Evolutionary conservation across 2,797 vertebrate genomes (phyloP), one percentile per base, ranked within the genome.

Genomic region (Ispidina lecontei): DNA sequence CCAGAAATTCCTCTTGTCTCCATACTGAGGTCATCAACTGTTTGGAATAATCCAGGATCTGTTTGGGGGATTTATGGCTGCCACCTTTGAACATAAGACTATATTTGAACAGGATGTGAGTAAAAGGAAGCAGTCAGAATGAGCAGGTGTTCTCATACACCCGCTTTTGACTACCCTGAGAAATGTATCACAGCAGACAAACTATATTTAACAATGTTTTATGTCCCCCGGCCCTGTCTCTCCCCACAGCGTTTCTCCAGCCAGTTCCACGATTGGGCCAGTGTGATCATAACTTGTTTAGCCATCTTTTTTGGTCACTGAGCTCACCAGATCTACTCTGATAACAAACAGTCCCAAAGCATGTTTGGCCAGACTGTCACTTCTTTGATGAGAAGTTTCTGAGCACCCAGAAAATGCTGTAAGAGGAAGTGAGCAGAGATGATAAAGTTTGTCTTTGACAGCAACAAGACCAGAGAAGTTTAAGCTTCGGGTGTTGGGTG

Each of bases 81-180:
- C 59, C 72, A 75, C 54, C 43, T 74, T 84, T 92, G 81, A 84
- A 58, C 13, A 7, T 63, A 49, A 64, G 28, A 39, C 76, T 91
- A 4, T 68, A 35, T 93, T 84, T 82, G 88, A 82, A 94, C 95
- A 97, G 97, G 98, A 97, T 96, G 39, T 97, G 97, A 98, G 90
- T 97, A 97, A 97, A 88, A 97, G 97, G 97, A 98, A 98, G 90
- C 92, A 79, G 92, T 95, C 94, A 92, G 69, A 93, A 44, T 62
- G 23, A 93, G 92, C 78, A 80, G 95, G 91, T 96, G 73, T 93
- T 81, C 82, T 96, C 94, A 87, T 75, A 82, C 70, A 52, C 73
- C 68, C 73, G 5, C 87, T 96, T 89, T 93, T 80, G 80, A 86
- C 93, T 84, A 90, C 92, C 92, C 96, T 60, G 75, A 94, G 91